Percentiles rank a stretch among this genome's conserved stretches.
phyloP scores from a whole-genome alignment of 37 sponge, comb jelly and placozoan genomes.

The Hexactinellida sp. region DNA sequence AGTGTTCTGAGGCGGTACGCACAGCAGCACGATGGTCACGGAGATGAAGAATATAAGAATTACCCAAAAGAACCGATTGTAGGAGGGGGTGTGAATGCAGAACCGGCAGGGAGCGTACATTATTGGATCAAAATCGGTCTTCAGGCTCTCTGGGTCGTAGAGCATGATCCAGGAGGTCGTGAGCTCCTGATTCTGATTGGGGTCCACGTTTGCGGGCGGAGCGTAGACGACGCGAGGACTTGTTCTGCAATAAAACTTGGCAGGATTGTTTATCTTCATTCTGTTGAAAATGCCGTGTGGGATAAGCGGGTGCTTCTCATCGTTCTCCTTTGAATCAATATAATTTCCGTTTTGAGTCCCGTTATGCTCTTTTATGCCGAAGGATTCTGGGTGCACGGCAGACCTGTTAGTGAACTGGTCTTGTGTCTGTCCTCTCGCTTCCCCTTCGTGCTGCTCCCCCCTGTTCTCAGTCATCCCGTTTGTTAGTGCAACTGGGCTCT shows the following conservation, averaged over 20 bases:
- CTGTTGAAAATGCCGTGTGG: not conserved
- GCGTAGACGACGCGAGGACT: not conserved
- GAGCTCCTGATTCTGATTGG: not conserved
- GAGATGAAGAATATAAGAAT: conserved; percentile 26
- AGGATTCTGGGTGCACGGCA: not conserved
- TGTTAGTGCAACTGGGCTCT: not conserved
- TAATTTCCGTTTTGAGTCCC: not conserved
- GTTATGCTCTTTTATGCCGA: not conserved
- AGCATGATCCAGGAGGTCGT: not conserved
- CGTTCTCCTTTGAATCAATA: not conserved
- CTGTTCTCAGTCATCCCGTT: not conserved
- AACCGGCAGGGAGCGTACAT: not conserved
- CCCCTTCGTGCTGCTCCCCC: not conserved
- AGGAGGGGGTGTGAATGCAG: conserved; percentile 6
- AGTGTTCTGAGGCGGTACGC: conserved; percentile 19
- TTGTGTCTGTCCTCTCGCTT: not conserved
- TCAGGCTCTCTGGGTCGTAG: not conserved
- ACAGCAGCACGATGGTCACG: conserved; percentile 36
- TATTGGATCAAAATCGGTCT: not conserved
- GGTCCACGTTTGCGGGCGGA: not conserved
- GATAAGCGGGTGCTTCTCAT: not conserved
- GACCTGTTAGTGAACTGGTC: not conserved
- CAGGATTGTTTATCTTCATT: not conserved
- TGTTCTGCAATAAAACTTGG: not conserved
- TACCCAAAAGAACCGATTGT: not conserved